Conservation (phyloP, 2,797 vertebrate genomes). For the Diplodus puntazzo region DNA sequence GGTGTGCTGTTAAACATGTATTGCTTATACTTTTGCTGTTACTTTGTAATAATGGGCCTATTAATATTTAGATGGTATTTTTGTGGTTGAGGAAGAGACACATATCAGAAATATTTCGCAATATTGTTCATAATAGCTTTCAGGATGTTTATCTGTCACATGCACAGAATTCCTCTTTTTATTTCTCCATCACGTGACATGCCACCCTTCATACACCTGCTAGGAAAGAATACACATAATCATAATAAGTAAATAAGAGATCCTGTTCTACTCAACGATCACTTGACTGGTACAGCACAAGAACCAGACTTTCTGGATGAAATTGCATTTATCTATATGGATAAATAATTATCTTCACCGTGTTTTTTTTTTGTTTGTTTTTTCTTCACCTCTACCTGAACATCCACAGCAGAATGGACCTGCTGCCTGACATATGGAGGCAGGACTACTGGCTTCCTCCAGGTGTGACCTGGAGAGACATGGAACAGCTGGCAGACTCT, state of each 20-base stretch:
- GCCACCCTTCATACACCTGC: background rate
- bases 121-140: background rate
- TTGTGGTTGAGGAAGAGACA: background rate
- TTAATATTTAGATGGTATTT: background rate
- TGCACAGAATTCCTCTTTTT: background rate
- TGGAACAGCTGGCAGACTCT: conserved; percentile 84
- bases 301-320: background rate
- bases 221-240: background rate
- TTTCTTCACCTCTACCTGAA: background rate
- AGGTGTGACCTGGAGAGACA: conserved; percentile 90
- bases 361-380: background rate
- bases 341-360: background rate
- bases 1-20: background rate
- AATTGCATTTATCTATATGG: background rate
- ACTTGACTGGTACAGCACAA: background rate
- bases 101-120: background rate
- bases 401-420: conserved; percentile 81
- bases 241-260: background rate
- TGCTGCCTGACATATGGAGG: conserved; percentile 87
- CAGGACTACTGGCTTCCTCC: conserved; percentile 92
- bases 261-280: background rate
- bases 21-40: background rate
- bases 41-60: background rate
- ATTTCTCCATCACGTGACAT: too few relatives aligned
- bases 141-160: conserved; percentile 1